phyloP scores from a whole-genome alignment of 2,113 vertebrate species.

The Colius striatus region DNA sequence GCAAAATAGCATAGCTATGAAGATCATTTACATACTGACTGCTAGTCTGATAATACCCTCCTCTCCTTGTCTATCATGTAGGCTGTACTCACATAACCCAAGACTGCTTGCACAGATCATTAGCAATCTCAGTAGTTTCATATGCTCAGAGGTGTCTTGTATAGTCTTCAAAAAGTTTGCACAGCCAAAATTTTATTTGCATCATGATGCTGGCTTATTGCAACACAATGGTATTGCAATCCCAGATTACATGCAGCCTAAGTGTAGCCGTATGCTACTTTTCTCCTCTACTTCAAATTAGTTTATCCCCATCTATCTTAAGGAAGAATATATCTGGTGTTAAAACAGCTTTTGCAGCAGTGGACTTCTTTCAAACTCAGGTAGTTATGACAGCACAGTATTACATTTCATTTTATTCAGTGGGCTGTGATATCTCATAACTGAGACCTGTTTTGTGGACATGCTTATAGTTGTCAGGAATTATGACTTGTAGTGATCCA shows the following conservation, averaged over 20 bases:
- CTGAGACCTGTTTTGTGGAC: constrained; percentile 25
- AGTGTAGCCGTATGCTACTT: not conserved
- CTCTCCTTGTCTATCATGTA: not conserved
- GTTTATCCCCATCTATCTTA: not conserved
- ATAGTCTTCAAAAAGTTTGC: not conserved
- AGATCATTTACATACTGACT: not conserved
- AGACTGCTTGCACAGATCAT: not conserved
- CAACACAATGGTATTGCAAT: not conserved
- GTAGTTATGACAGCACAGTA: not conserved
- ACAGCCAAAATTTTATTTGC: not conserved
- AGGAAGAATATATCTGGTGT: not conserved
- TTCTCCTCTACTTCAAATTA: not conserved
- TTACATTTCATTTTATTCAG: constrained; percentile 11
- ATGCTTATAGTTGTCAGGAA: not conserved
- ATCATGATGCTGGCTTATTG: not conserved
- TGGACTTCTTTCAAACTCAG: not conserved
- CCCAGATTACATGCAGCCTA: not conserved
- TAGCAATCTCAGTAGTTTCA: not conserved
- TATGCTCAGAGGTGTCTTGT: not conserved
- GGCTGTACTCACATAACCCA: not conserved
- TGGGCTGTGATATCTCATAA: not conserved
- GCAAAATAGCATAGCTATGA: not conserved
- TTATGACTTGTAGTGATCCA: constrained; percentile 12
- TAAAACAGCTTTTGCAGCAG: not conserved
- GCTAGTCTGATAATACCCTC: not conserved